Percentiles rank a stretch among this genome's conserved stretches.
These are phyloP conservation scores for Chrysotoxum bicinctum DNA, from an alignment of 2,888 invertebrate genomes.

Conservation along the genomic window DNA sequence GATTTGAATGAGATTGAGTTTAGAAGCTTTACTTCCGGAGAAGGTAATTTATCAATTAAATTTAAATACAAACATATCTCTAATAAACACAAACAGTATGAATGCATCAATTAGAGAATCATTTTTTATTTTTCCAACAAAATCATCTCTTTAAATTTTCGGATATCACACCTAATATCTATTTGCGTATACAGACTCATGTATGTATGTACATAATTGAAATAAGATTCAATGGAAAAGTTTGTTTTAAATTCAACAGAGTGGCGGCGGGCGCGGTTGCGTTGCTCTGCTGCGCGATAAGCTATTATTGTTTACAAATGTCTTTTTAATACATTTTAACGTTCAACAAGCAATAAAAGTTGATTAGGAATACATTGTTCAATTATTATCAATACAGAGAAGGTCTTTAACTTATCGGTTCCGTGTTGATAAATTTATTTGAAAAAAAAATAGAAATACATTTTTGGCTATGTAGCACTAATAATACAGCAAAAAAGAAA, in stretches of 20 bases:
- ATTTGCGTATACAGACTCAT: background rate
- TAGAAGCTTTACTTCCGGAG: too few species aligned
- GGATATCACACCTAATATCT: slow-evolving; percentile 8
- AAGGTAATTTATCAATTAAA: too few species aligned
- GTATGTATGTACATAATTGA: background rate
- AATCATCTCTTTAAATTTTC: background rate
- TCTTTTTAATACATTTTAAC: slow-evolving; percentile 9
- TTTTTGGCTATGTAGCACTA: background rate
- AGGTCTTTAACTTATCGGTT: background rate
- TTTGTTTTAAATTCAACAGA: background rate
- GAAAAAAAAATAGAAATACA: background rate
- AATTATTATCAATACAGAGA: background rate
- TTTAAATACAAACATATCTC: background rate
- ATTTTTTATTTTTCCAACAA: background rate
- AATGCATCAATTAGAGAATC: background rate
- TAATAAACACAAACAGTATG: background rate
- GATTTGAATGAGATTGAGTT: too few species aligned
- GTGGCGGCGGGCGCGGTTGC: background rate
- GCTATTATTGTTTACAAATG: slow-evolving; percentile 14
- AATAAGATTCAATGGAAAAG: slow-evolving; percentile 4
- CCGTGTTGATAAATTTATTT: slow-evolving; percentile 3
- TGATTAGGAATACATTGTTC: slow-evolving; percentile 23
- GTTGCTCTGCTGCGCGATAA: slow-evolving; percentile 5
- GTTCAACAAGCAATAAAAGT: background rate
- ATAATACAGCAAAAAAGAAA: background rate